These are phyloP conservation scores for Lepidonotus clava DNA, from an alignment of 2,888 invertebrate genomes.

Conservation along the genomic window DNA sequence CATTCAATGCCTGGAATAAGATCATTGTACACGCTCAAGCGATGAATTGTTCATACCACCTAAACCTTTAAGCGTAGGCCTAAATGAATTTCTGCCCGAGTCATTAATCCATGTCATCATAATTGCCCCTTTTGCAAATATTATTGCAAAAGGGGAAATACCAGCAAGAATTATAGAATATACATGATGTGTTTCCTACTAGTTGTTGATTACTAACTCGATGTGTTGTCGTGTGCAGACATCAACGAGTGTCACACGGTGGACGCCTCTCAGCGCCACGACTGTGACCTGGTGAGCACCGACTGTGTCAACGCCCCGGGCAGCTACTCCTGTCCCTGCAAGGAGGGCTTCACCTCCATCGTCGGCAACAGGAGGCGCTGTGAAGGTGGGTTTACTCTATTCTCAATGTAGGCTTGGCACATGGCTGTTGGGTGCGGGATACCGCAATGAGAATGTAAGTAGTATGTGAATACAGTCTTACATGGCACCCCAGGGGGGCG, in stretches of 20 bases:
- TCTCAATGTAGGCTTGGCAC: too few relatives aligned
- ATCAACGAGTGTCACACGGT: slow-evolving; percentile 42
- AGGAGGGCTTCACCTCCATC: not conserved
- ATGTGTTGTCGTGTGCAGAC: slow-evolving; percentile 5
- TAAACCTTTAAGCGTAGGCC: too few relatives aligned
- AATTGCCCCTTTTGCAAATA: not conserved
- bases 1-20: too few relatives aligned
- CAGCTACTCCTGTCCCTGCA: slow-evolving; percentile 30
- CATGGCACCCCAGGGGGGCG: too few relatives aligned
- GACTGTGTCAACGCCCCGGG: slow-evolving; percentile 35
- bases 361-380: not conserved
- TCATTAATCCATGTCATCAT: too few relatives aligned
- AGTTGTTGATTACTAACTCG: not conserved
- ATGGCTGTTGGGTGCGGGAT: too few relatives aligned
- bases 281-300: slow-evolving; percentile 4
- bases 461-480: too few relatives aligned
- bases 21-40: too few relatives aligned
- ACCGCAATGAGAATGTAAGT: too few relatives aligned
- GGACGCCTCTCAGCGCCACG: not conserved
- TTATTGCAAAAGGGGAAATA: not conserved
- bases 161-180: not conserved
- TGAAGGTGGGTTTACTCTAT: slow-evolving; percentile 1
- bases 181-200: not conserved
- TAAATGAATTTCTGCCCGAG: too few relatives aligned
- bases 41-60: too few relatives aligned